Evolutionary conservation across 2,113 vertebrate species (phyloP).

Genomic region (Ceratotherium simum): DNA sequence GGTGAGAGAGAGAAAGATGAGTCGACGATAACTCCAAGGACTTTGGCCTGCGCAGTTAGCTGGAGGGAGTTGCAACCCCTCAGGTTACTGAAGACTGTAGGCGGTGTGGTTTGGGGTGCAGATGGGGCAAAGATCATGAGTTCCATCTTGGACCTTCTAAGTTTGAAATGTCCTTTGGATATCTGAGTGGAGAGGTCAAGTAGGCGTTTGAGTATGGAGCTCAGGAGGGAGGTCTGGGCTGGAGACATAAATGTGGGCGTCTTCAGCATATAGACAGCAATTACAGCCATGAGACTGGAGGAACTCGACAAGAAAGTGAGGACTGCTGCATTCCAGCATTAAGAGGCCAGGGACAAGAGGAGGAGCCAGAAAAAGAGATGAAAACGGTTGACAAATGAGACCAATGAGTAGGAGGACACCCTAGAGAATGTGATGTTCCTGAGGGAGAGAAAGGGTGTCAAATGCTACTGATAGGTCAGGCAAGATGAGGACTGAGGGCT

Average conservation of each 20-base stretch:
- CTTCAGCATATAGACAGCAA: not conserved
- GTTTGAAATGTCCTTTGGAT: not conserved
- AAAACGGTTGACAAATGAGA: not conserved
- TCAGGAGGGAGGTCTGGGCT: not conserved
- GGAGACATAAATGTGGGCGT: not conserved
- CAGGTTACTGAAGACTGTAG: not conserved
- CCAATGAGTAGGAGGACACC: not conserved
- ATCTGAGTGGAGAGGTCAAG: not conserved
- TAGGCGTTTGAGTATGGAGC: not conserved
- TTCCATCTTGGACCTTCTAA: not conserved
- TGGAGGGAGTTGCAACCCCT: not conserved
- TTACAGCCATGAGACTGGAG: not conserved
- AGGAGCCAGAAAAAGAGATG: not conserved
- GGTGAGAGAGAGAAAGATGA: not conserved
- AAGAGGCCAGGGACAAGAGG: not conserved
- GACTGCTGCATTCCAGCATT: too few species aligned
- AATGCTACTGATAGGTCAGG: too few species aligned
- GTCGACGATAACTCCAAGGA: not conserved
- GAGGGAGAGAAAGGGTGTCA: not conserved
- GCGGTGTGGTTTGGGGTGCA: not conserved
- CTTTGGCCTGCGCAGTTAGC: too few species aligned
- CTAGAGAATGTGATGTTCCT: not conserved
- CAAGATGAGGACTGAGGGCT: not conserved
- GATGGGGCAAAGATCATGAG: not conserved
- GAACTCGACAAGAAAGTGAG: accelerated